These are phyloP conservation scores for Ancistrus triradiatus DNA, from an alignment of 2,113 vertebrate genomes.

Conservation along the genomic window DNA sequence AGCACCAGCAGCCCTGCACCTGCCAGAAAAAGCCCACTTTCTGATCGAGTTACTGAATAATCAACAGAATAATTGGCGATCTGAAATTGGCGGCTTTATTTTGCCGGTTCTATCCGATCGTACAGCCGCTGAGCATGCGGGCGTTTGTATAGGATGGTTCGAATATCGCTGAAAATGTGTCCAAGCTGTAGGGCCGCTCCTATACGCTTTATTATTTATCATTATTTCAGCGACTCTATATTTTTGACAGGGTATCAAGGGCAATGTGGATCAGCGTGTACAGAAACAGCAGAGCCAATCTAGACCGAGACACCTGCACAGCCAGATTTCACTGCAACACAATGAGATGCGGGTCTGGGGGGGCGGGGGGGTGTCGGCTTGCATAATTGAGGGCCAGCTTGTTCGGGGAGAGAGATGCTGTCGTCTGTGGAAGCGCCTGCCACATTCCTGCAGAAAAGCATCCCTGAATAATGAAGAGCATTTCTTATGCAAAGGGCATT, in stretches of 20 bases:
- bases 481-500: slow-evolving; percentile 66
- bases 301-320: slow-evolving; percentile 1
- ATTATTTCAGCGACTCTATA: not conserved
- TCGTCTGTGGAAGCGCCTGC: slow-evolving; percentile 63
- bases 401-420: slow-evolving; percentile 72
- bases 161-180: no score
- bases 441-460: slow-evolving; percentile 66
- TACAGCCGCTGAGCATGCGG: no score
- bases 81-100: no score
- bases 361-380: slow-evolving; percentile 65
- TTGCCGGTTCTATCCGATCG: no score
- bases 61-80: no score
- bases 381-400: slow-evolving; percentile 73
- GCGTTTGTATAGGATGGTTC: no score
- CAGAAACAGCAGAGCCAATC: not conserved
- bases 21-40: no score
- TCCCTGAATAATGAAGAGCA: slow-evolving; percentile 77
- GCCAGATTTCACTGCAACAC: slow-evolving; percentile 33
- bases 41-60: no score
- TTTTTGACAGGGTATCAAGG: not conserved
- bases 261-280: not conserved
- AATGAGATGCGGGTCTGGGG: slow-evolving; percentile 59
- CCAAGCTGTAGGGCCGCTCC: no score
- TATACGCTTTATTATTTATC: no score
- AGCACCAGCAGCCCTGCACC: no score